Base-by-base conservation (phyloP, 1,140 invertebrate genomes). In the Drosophila leontia region DNA sequence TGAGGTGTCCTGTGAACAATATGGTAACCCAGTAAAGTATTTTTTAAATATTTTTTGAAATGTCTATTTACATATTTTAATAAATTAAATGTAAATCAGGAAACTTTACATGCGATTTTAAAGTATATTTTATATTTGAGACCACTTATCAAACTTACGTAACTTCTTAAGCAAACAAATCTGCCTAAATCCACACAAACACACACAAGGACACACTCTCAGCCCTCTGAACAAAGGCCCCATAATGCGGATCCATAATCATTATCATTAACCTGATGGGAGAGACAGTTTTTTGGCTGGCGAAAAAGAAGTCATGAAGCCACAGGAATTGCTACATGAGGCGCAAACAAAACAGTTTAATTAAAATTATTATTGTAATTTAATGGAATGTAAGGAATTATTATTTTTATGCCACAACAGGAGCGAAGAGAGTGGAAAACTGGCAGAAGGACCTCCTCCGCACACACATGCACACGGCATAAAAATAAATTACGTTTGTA, bases 291-390 rank as follows among this genome's bases (percentile, higher is more conserved):
- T 77, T 72, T 63, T 63, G 26, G 26, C 19, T n/a, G 9, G 45
- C 55, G 45, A 60, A 74, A 69, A 83, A 78, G 42, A 82, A 82
- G 80, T 81, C 78, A 82, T 78, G 65, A 82, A 72, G 57, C 63
- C 57, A 41, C 58, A 77, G 57, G 63, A 63, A 80, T 80, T 80
- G 67, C 67, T 81, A 85, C 67, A 67, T 85, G 58, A 82, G 65
- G 75, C 82, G 77, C 85, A 90, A 80, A 79, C 80, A 69, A 90
- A 85, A 85, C 85, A 91, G 86, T 88, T 88, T 88, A 88, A 88
- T 88, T 88, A 88, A 85, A 88, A 90, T 88, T 90, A 88, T 88
- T 88, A 88, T 88, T 90, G 85, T 88, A 90, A 88, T 90, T 88
- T 88, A 88, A 88, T 90, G 85, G 81, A 85, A 90, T 88, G 85